A percentile compares a stretch with the other conserved stretches of the same genome.
Conservation (phyloP, 2,113 vertebrate species). For the Chaetodon auriga region DNA sequence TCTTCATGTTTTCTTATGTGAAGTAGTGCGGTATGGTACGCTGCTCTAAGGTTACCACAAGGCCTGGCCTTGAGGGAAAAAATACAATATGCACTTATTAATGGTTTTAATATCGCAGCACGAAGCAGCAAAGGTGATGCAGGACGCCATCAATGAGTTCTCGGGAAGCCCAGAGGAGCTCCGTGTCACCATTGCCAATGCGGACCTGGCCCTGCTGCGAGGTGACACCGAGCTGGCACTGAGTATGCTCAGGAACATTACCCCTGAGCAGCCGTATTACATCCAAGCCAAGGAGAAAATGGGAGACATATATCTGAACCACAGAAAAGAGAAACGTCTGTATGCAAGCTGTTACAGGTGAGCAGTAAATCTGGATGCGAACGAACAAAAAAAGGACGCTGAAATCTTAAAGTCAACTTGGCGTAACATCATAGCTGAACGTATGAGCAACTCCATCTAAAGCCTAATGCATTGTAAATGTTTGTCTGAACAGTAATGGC, state of each 20-base stretch:
- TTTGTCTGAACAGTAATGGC: conserved; percentile 31
- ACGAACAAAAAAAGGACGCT: not conserved
- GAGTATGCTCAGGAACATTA: conserved; percentile 92
- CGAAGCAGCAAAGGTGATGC: conserved; percentile 95
- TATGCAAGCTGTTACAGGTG: conserved; percentile 96
- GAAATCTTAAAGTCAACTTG: conserved; percentile 6
- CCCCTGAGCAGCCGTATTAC: conserved; percentile 94
- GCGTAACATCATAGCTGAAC: conserved; percentile 5
- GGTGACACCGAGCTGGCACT: conserved; percentile 93
- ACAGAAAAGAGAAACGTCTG: conserved; percentile 94
- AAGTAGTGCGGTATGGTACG: not conserved
- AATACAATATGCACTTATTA: not conserved
- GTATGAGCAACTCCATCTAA: not conserved
- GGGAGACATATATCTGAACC: conserved; percentile 93
- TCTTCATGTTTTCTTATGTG: not conserved
- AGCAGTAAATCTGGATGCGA: not conserved
- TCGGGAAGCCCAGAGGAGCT: conserved; percentile 94
- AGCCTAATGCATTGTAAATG: conserved; percentile 26
- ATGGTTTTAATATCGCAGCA: conserved; percentile 85
- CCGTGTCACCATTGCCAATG: conserved; percentile 92
- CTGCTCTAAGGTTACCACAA: not conserved
- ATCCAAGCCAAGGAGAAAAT: conserved; percentile 96
- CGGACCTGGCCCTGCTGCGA: conserved; percentile 91
- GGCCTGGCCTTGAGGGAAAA: too few relatives aligned
- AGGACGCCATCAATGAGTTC: conserved; percentile 97